These are phyloP conservation scores for Saguinus imperator DNA, from an alignment of 2,113 vertebrate genomes.

Conservation along the genomic window DNA sequence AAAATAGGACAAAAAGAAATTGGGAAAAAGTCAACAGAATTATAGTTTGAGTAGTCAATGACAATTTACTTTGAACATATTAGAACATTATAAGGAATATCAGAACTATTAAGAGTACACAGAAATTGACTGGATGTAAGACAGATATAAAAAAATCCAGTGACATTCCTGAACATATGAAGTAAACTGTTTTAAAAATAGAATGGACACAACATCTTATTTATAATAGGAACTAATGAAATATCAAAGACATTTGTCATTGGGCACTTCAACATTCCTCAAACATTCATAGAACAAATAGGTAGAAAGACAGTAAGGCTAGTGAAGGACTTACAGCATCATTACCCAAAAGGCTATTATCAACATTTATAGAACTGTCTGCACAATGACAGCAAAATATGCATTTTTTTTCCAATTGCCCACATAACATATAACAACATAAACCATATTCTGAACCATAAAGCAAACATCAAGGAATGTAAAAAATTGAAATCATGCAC, in stretches of 20 bases:
- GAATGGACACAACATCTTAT: not conserved
- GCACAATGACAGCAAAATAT: not conserved
- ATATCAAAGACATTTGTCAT: not conserved
- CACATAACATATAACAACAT: not conserved
- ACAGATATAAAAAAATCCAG: not conserved
- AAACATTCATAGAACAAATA: not conserved
- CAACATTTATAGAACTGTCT: not conserved
- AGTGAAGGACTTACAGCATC: not conserved
- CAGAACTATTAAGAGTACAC: not conserved
- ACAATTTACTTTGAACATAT: not conserved
- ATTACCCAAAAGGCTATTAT: not conserved
- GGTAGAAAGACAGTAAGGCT: not conserved
- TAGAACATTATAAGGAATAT: not conserved
- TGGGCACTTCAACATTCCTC: not conserved
- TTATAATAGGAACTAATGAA: not conserved
- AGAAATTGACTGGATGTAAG: not conserved
- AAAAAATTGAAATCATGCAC: not conserved
- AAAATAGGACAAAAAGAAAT: not conserved
- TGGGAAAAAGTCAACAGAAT: not conserved
- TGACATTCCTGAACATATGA: not conserved
- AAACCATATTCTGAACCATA: not conserved
- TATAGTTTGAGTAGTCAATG: not conserved
- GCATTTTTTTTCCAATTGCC: not conserved
- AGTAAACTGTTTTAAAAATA: not conserved
- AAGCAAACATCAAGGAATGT: not conserved